Conservation (phyloP, 2,888 invertebrate genomes). For the Ernsta delagoae region DNA sequence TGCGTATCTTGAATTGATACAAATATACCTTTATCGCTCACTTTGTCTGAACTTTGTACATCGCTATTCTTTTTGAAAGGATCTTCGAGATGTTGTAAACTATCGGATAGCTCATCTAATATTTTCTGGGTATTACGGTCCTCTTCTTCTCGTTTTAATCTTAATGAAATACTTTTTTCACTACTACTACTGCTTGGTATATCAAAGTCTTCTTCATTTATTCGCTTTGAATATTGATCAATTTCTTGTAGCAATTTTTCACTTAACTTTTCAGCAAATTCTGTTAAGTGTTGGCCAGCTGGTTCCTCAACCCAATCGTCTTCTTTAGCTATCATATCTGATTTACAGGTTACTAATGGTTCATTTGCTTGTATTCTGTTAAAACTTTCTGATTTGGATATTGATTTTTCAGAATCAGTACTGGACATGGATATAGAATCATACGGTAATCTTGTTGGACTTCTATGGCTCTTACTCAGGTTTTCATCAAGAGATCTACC, state of each 20-base stretch:
- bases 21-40: slow-evolving; percentile 84
- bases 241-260: slow-evolving; percentile 92
- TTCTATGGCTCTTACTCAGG: slow-evolving; percentile 72
- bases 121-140: slow-evolving; percentile 79
- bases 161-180: slow-evolving; percentile 80
- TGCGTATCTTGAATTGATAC: slow-evolving; percentile 81
- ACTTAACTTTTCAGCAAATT: slow-evolving; percentile 93
- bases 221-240: slow-evolving; percentile 85
- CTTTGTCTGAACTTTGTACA: slow-evolving; percentile 83
- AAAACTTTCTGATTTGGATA: slow-evolving; percentile 82
- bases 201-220: slow-evolving; percentile 82
- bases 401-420: slow-evolving; percentile 80
- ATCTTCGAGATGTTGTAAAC: slow-evolving; percentile 85
- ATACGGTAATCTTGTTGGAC: slow-evolving; percentile 77
- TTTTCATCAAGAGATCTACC: slow-evolving; percentile 79
- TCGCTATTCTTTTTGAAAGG: slow-evolving; percentile 86
- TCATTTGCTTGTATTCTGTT: slow-evolving; percentile 80
- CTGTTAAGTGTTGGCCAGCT: slow-evolving; percentile 87
- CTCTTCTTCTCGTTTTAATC: slow-evolving; percentile 77
- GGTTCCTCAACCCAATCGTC: slow-evolving; percentile 85
- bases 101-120: slow-evolving; percentile 77
- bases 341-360: slow-evolving; percentile 80
- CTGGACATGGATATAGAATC: slow-evolving; percentile 81
- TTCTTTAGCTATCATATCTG: slow-evolving; percentile 76
- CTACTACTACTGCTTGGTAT: slow-evolving; percentile 80